A percentile compares a stretch with the other conserved stretches of the same genome.
These are phyloP conservation scores for Euura lappo DNA, from an alignment of 1,140 invertebrate genomes.

Conservation along the genomic window DNA sequence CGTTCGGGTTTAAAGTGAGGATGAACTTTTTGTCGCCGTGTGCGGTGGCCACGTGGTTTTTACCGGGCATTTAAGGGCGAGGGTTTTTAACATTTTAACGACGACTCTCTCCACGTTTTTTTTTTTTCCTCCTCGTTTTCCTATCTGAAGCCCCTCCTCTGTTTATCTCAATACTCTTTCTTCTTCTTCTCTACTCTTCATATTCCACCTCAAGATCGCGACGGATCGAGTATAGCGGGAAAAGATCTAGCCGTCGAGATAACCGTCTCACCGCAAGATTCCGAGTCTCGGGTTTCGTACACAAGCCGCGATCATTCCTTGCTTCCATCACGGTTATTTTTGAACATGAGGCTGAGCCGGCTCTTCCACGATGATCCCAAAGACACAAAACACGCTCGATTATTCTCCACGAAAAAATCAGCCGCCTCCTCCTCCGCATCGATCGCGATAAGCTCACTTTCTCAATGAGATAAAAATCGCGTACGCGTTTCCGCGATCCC, in stretches of 20 bases:
- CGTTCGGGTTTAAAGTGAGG: neutral
- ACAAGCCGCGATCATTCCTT: neutral
- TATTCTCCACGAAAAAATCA: neutral
- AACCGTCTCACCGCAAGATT: conserved; percentile 2
- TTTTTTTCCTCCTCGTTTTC: neutral
- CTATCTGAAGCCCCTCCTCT: too few species aligned
- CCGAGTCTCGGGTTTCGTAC: conserved; percentile 1
- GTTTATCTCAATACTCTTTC: too few species aligned
- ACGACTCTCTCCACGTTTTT: neutral
- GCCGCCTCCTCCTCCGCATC: neutral
- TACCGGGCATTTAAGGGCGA: conserved; percentile 4
- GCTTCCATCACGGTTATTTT: too few species aligned
- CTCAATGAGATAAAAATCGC: neutral
- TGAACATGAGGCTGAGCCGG: too few species aligned
- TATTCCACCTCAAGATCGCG: neutral
- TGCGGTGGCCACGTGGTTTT: conserved; percentile 6
- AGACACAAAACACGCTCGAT: neutral
- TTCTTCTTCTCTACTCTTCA: too few species aligned
- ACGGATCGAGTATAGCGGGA: neutral
- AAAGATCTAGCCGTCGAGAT: neutral
- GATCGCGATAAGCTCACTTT: neutral
- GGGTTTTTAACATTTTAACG: neutral
- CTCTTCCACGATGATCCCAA: too few species aligned
- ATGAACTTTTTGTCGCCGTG: conserved; percentile 1
- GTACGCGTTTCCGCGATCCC: neutral